Evolutionary conservation across 2,888 invertebrate genomes (phyloP).

Genomic region (Euplagia quadripunctaria): DNA sequence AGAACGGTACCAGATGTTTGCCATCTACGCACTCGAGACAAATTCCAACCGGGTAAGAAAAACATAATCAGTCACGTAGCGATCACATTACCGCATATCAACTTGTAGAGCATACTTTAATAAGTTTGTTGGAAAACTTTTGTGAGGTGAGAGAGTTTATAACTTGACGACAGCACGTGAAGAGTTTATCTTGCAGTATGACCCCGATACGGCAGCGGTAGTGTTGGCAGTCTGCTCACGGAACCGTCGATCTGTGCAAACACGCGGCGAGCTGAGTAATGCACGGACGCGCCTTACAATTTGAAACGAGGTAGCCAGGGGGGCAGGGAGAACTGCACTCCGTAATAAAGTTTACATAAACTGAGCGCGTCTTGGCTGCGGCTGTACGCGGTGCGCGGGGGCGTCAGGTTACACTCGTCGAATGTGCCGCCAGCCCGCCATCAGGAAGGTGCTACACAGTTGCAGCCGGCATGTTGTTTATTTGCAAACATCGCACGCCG

Average conservation of each 20-base stretch:
- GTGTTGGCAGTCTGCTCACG: slow-evolving; percentile 76
- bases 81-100: slow-evolving; percentile 56
- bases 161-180: slow-evolving; percentile 70
- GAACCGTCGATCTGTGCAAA: slow-evolving; percentile 82
- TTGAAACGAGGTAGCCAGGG: slow-evolving; percentile 63
- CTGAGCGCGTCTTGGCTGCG: slow-evolving; percentile 75
- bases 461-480: slow-evolving; percentile 72
- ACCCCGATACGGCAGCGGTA: slow-evolving; percentile 70
- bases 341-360: slow-evolving; percentile 86
- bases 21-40: slow-evolving; percentile 16
- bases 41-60: slow-evolving; percentile 38
- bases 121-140: slow-evolving; percentile 63
- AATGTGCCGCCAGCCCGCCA: slow-evolving; percentile 53
- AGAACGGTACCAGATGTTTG: slow-evolving; percentile 16
- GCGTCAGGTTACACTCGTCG: slow-evolving; percentile 53
- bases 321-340: slow-evolving; percentile 69
- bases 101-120: slow-evolving; percentile 56
- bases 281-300: slow-evolving; percentile 81
- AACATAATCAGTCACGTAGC: slow-evolving; percentile 55
- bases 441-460: slow-evolving; percentile 78
- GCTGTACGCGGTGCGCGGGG: slow-evolving; percentile 52
- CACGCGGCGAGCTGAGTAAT: slow-evolving; percentile 81
- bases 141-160: slow-evolving; percentile 67
- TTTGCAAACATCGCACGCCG: slow-evolving; percentile 74
- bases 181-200: slow-evolving; percentile 76